Percentiles rank a stretch among this genome's conserved stretches.
phyloP scores from a whole-genome alignment of 2,888 invertebrate species.

The Anarsia innoxiella region DNA sequence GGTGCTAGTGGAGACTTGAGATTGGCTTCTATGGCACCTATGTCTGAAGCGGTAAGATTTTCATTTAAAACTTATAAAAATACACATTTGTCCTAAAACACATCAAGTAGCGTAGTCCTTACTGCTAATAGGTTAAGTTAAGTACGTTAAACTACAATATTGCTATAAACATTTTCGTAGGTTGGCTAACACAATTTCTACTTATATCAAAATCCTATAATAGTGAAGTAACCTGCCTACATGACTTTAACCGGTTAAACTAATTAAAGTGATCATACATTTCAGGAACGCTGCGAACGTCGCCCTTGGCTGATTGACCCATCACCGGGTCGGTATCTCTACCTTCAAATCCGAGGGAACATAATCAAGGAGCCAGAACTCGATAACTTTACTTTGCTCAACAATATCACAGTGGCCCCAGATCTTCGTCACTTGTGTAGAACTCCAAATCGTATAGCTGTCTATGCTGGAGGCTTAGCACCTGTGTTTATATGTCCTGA shows the following conservation, averaged over 20 bases:
- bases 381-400: conserved; percentile 68
- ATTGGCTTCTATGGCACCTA: conserved; percentile 67
- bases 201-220: too few relatives aligned
- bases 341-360: conserved; percentile 84
- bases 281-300: conserved; percentile 85
- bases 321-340: conserved; percentile 83
- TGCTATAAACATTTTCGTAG: too few relatives aligned
- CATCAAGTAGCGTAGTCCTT: too few relatives aligned
- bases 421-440: conserved; percentile 78
- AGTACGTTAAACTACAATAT: too few relatives aligned
- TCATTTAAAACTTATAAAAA: too few relatives aligned
- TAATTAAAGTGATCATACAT: too few relatives aligned
- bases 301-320: conserved; percentile 89
- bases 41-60: conserved; percentile 70
- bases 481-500: conserved; percentile 77
- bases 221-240: too few relatives aligned
- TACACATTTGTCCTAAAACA: too few relatives aligned
- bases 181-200: too few relatives aligned
- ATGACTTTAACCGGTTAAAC: too few relatives aligned
- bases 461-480: conserved; percentile 82
- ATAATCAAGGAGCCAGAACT: conserved; percentile 66
- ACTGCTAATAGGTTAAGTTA: too few relatives aligned
- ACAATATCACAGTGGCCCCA: conserved; percentile 75
- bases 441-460: conserved; percentile 85
- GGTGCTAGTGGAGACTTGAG: conserved; percentile 87